These are phyloP conservation scores for Planococcus citri DNA, from an alignment of 1,140 invertebrate species.

Conservation along the genomic window DNA sequence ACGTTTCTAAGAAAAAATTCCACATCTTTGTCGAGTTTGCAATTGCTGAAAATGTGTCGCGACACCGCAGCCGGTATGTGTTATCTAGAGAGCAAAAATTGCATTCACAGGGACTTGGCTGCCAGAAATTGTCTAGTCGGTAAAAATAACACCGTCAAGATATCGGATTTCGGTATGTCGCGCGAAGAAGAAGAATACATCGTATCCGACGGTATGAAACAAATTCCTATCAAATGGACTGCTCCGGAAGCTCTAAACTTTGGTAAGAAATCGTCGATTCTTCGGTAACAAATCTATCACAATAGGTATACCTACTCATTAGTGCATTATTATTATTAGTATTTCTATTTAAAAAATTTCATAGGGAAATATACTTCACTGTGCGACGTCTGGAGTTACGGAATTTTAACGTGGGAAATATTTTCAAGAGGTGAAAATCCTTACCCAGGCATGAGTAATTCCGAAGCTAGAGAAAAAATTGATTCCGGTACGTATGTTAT, in stretches of 20 bases:
- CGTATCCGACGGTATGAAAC: slow-evolving; percentile 94
- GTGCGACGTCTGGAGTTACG: slow-evolving; percentile 98
- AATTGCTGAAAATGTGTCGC: slow-evolving; percentile 78
- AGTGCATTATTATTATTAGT: not conserved
- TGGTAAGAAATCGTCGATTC: slow-evolving; percentile 44
- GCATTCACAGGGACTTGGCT: slow-evolving; percentile 91
- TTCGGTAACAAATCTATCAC: not conserved
- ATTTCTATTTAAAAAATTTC: slow-evolving; percentile 25
- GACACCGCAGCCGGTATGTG: slow-evolving; percentile 91
- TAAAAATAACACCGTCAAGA: slow-evolving; percentile 78
- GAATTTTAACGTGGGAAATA: slow-evolving; percentile 93
- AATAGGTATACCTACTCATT: not conserved
- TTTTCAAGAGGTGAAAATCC: slow-evolving; percentile 87
- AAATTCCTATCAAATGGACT: slow-evolving; percentile 97
- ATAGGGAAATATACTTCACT: slow-evolving; percentile 89
- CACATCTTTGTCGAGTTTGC: slow-evolving; percentile 48
- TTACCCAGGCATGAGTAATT: slow-evolving; percentile 86
- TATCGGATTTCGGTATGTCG: slow-evolving; percentile 97
- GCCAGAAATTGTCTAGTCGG: slow-evolving; percentile 88
- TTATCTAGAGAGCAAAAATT: slow-evolving; percentile 91
- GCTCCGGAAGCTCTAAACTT: slow-evolving; percentile 93
- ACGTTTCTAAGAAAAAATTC: slow-evolving; percentile 73
- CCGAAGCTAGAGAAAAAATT: slow-evolving; percentile 82
- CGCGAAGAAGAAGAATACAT: slow-evolving; percentile 94
- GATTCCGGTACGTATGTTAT: slow-evolving; percentile 56